Evolutionary conservation across 2,888 invertebrate genomes (phyloP).

Genomic region (Thelaira solivaga): DNA sequence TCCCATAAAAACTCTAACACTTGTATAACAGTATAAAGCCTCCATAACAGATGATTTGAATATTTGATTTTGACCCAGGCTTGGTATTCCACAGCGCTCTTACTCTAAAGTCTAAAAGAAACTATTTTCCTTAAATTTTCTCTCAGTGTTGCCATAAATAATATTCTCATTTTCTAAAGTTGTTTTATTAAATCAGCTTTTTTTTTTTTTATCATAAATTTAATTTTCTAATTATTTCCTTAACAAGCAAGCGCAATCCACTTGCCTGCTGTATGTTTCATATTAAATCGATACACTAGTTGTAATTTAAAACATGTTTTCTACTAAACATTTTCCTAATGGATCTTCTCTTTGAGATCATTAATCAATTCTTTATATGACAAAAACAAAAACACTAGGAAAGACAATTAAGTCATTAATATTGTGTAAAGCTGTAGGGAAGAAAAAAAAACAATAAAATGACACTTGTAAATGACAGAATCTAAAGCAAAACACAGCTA

Average conservation of each 20-base stretch:
- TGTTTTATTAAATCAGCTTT: constrained; percentile 39
- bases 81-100: too few species aligned
- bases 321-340: background rate
- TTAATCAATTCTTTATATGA: constrained; percentile 34
- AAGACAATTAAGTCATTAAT: constrained; percentile 41
- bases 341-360: constrained; percentile 18
- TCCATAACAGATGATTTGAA: too few species aligned
- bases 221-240: constrained; percentile 40
- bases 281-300: background rate
- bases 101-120: too few species aligned
- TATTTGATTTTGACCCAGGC: too few species aligned
- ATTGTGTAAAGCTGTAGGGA: background rate
- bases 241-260: too few species aligned
- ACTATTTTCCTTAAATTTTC: too few species aligned
- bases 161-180: constrained; percentile 15
- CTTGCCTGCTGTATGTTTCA: background rate
- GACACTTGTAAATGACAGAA: background rate
- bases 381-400: background rate
- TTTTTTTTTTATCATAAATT: constrained; percentile 13
- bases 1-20: too few species aligned
- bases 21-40: too few species aligned
- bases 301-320: constrained; percentile 34
- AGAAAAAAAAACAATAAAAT: background rate
- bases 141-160: constrained; percentile 4
- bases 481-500: background rate